phyloP scores from a whole-genome alignment of 2,888 invertebrate species.

The Lycaena phlaeas region DNA sequence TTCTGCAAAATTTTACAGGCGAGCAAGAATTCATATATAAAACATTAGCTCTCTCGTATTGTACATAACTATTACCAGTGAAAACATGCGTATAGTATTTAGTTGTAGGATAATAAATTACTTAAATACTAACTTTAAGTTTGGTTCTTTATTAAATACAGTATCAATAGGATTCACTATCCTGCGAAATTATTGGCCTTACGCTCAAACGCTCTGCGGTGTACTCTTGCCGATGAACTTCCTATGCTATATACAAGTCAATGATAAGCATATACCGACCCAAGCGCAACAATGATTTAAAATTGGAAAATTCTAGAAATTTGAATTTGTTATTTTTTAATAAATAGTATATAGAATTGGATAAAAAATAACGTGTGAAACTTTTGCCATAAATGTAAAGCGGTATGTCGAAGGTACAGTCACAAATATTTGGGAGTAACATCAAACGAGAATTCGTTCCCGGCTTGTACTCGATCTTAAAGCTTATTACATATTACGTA shows the following conservation, averaged over 20 bases:
- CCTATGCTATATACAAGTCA: slow-evolving; percentile 49
- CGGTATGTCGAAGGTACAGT: background rate
- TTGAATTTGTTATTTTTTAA: too few relatives aligned
- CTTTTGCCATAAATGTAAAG: background rate
- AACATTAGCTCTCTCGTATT: slow-evolving; percentile 72
- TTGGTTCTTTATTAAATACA: slow-evolving; percentile 74
- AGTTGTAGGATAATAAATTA: slow-evolving; percentile 74
- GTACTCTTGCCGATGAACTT: slow-evolving; percentile 70
- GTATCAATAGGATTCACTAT: slow-evolving; percentile 72
- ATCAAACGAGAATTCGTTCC: background rate
- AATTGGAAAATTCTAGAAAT: slow-evolving; percentile 2
- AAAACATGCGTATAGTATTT: slow-evolving; percentile 74
- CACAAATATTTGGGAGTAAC: too few relatives aligned
- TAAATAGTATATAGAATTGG: slow-evolving; percentile 1
- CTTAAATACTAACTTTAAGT: slow-evolving; percentile 71
- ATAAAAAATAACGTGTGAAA: background rate
- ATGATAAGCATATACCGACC: slow-evolving; percentile 7
- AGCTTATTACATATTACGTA: background rate
- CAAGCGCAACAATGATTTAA: slow-evolving; percentile 6
- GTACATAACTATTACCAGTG: slow-evolving; percentile 73
- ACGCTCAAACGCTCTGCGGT: slow-evolving; percentile 41
- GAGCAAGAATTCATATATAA: slow-evolving; percentile 75
- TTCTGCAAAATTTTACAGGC: slow-evolving; percentile 75
- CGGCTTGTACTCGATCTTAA: background rate
- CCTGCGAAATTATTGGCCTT: slow-evolving; percentile 64